Evolutionary conservation across 2,113 vertebrate genomes (phyloP), one percentile per base, ranked within the genome.

Genomic region (Scalopus aquaticus): DNA sequence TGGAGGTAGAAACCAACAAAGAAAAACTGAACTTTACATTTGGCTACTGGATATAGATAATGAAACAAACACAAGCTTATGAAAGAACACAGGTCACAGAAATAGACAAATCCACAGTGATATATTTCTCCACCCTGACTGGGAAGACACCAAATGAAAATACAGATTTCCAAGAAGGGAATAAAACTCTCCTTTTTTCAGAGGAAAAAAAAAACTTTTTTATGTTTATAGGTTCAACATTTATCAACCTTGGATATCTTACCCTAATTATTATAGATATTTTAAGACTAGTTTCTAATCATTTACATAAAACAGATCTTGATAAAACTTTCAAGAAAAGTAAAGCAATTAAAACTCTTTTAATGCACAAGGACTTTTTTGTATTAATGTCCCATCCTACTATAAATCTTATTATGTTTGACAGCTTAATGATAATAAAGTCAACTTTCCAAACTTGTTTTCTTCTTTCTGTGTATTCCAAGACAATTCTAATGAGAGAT

Each of bases 371-470:
- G 69, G 84, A 51, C 35, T 51, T 96, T 95, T 90, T 82, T 62
- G 80, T 35, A 60, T 54, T 20, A 85, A 90, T 86, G 67, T 9
- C 82, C 35, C 60, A 72, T 90, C 49, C 37, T 91, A 46, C 44
- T 51, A 58, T 65, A 94, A 94, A 95, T 87, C 73, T 95, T 90
- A 90, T 39, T 91, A 64, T 74, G 56, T 83, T 89, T 96, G 95
- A 97, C 85, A 96, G 42, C 37, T 96, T 96, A 91, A 97, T 93
- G 91, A 78, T 91, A 96, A 85, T 90, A 80, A 91, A 88, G 95
- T 91, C 74, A 96, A 95, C 22, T 97, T 94, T 28, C 13, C 30
- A 72, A 87, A 86, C 56, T 95, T 96, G 78, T 88, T 96, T 94
- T 76, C 56, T 81, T 65, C 82, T 91, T 73, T 49, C 82, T 89